A percentile compares a stretch with the other conserved stretches of the same genome.
phyloP scores from a whole-genome alignment of 2,797 vertebrate species.

The Manis javanica region DNA sequence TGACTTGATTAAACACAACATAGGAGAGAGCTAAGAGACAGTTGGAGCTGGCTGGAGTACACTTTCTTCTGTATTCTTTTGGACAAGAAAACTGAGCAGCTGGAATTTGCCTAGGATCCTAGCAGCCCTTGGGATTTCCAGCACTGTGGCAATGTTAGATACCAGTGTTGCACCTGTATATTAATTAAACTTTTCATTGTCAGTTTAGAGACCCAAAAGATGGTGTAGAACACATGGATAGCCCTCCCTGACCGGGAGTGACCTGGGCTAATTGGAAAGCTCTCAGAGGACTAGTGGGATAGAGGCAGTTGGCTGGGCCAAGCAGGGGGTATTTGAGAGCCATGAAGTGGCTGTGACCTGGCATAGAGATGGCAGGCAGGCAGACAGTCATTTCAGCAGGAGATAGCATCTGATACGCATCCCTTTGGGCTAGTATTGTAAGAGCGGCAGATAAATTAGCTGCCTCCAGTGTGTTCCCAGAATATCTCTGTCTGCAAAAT shows the following conservation, averaged over 20 bases:
- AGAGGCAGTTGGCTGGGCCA: background rate
- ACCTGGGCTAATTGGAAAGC: background rate
- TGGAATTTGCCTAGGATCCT: background rate
- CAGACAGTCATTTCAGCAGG: background rate
- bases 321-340: background rate
- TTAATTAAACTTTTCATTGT: background rate
- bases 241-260: background rate
- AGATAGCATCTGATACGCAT: conserved; percentile 45
- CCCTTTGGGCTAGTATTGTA: conserved; percentile 56
- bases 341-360: conserved; percentile 48
- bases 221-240: background rate
- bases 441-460: conserved; percentile 34
- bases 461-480: conserved; percentile 70
- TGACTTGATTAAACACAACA: background rate
- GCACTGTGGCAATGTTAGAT: background rate
- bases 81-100: background rate
- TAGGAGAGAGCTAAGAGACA: background rate
- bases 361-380: conserved; percentile 18
- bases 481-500: conserved; percentile 63
- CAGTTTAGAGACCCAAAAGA: background rate
- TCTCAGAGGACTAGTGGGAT: background rate
- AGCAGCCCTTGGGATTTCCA: background rate
- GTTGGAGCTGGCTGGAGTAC: background rate
- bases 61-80: background rate
- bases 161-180: background rate